Conservation (phyloP, 2,888 invertebrate species). For the Morpho helenor region DNA sequence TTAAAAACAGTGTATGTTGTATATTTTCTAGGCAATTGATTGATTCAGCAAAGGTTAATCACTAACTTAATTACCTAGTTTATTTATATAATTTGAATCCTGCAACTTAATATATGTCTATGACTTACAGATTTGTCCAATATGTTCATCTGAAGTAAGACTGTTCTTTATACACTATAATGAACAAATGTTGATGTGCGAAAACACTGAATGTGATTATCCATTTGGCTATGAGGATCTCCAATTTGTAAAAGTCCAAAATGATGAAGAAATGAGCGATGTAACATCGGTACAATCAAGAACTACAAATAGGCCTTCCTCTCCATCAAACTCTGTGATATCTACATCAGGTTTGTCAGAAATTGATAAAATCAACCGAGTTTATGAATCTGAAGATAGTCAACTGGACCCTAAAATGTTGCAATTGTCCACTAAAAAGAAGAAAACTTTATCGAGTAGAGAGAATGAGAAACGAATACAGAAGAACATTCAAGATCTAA, state of each 20-base stretch:
- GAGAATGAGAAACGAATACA: slow-evolving; percentile 28
- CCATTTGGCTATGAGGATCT: slow-evolving; percentile 54
- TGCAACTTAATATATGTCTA: too few relatives aligned
- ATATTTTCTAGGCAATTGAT: too few relatives aligned
- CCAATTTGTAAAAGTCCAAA: slow-evolving; percentile 39
- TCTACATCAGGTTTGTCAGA: slow-evolving; percentile 43
- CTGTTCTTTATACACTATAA: slow-evolving; percentile 48
- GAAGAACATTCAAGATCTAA: slow-evolving; percentile 40
- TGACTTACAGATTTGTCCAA: slow-evolving; percentile 46
- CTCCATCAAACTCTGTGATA: slow-evolving; percentile 32
- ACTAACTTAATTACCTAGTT: too few relatives aligned
- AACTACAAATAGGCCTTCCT: slow-evolving; percentile 1
- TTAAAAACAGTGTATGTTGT: too few relatives aligned
- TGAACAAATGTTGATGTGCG: slow-evolving; percentile 57
- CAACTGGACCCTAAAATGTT: slow-evolving; percentile 15
- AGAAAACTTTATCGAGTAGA: background rate
- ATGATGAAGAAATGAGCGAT: slow-evolving; percentile 33
- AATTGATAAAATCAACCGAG: slow-evolving; percentile 37
- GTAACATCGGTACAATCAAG: slow-evolving; percentile 26
- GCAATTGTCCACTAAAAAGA: slow-evolving; percentile 10
- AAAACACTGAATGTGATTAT: slow-evolving; percentile 50
- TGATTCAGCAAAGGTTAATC: too few relatives aligned
- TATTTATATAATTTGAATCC: too few relatives aligned
- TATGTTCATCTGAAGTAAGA: slow-evolving; percentile 44
- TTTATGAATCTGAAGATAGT: slow-evolving; percentile 37